Evolutionary conservation across 1,140 invertebrate species (phyloP).

Genomic region (Drosophila varians): DNA sequence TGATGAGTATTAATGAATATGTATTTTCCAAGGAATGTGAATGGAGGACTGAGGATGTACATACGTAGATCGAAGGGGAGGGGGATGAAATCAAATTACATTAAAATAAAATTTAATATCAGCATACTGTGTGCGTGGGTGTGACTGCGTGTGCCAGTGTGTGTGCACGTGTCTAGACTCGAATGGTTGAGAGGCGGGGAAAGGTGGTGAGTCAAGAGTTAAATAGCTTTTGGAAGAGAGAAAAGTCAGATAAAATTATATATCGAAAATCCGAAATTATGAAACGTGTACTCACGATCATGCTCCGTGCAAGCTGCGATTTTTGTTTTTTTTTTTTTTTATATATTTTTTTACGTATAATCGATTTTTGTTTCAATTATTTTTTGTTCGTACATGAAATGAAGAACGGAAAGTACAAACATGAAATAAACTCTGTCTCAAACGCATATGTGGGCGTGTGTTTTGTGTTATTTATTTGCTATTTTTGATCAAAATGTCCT

Average conservation of each 20-base stretch:
- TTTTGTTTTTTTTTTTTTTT: conserved; percentile 59
- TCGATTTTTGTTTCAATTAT: conserved; percentile 49
- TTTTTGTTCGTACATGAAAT: conserved; percentile 77
- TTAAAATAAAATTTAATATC: conserved; percentile 78
- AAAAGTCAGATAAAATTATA: conserved; percentile 43
- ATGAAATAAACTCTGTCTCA: conserved; percentile 68
- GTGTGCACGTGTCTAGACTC: conserved; percentile 40
- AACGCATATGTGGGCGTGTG: conserved; percentile 15
- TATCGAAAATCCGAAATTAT: conserved; percentile 68
- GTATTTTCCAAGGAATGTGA: conserved; percentile 25
- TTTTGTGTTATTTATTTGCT: conserved; percentile 9
- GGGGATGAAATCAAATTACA: conserved; percentile 62
- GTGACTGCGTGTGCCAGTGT: conserved; percentile 7
- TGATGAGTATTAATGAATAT: conserved; percentile 21
- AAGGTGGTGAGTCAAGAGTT: conserved; percentile 19
- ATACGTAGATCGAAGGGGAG: not conserved
- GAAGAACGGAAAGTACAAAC: conserved; percentile 70
- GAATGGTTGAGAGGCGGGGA: conserved; percentile 48
- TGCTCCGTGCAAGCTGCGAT: conserved; percentile 91
- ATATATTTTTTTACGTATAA: conserved; percentile 28
- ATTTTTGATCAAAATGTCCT: conserved; percentile 16
- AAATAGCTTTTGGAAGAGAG: conserved; percentile 9
- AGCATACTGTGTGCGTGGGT: conserved; percentile 44
- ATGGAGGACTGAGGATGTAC: not conserved
- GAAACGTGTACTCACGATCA: conserved; percentile 90